A percentile compares a stretch with the other conserved stretches of the same genome.
Evolutionary conservation across 1,140 invertebrate species (phyloP).

Genomic region (Acyrthosiphon pisum): DNA sequence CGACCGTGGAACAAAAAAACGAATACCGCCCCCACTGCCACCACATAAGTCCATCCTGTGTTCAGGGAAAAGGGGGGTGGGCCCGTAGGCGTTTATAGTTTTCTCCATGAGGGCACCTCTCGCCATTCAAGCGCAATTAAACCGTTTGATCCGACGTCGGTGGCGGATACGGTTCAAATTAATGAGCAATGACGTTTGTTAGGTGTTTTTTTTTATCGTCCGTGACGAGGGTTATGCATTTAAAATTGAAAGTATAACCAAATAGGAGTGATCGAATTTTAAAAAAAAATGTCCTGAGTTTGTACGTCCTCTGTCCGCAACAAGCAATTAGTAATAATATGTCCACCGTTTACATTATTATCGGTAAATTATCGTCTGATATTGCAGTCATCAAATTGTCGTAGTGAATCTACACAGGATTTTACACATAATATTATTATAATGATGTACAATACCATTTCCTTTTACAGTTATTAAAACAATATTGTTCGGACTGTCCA

Average conservation of each 20-base stretch:
- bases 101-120: neutral
- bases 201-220: neutral
- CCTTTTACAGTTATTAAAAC: too few relatives aligned
- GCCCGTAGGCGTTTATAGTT: neutral
- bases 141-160: neutral
- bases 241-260: neutral
- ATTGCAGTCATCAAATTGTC: too few relatives aligned
- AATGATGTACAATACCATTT: too few relatives aligned
- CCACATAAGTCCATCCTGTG: neutral
- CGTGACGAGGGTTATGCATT: neutral
- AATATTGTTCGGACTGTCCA: neutral
- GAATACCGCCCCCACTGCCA: neutral
- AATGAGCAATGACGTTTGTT: neutral
- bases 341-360: too few relatives aligned
- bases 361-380: too few relatives aligned
- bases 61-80: neutral
- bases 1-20: neutral
- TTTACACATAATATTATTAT: too few relatives aligned
- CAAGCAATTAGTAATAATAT: too few relatives aligned
- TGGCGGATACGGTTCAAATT: neutral
- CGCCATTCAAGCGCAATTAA: constrained; percentile 20
- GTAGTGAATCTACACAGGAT: too few relatives aligned
- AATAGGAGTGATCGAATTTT: neutral
- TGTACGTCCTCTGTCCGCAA: too few relatives aligned
- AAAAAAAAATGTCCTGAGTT: neutral